Evolutionary conservation across 2,113 vertebrate genomes (phyloP).

Genomic region (Lates calcarifer): DNA sequence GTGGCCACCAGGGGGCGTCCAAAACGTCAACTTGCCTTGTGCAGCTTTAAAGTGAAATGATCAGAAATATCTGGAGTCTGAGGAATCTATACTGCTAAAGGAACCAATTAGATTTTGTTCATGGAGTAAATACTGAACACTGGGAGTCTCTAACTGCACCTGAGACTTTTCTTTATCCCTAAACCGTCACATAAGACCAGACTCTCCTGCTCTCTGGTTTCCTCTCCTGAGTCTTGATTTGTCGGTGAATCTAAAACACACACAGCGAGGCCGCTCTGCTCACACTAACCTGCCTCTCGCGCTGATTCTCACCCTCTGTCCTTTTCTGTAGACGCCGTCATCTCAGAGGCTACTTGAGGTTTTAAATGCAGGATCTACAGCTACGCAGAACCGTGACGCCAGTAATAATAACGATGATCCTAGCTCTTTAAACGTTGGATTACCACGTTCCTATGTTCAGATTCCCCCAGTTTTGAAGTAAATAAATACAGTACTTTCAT

Average conservation of each 20-base stretch:
- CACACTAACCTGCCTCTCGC: neutral
- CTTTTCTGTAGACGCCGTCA: conserved; percentile 18
- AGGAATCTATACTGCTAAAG: no score
- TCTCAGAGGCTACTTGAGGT: conserved; percentile 68
- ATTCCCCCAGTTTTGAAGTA: conserved; percentile 10
- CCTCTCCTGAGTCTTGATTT: no score
- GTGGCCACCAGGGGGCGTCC: conserved; percentile 27
- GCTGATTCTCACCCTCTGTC: neutral
- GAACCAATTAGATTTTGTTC: no score
- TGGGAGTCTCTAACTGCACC: neutral
- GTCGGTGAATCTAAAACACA: neutral
- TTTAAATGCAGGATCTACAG: conserved; percentile 62
- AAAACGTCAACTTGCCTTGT: no score
- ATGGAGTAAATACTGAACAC: neutral
- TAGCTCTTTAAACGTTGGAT: conserved; percentile 62
- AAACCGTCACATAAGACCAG: neutral
- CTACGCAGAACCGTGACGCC: conserved; percentile 44
- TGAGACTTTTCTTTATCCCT: neutral
- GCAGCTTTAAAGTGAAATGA: neutral
- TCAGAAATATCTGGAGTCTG: no score
- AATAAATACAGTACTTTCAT: conserved; percentile 71
- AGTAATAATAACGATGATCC: conserved; percentile 30
- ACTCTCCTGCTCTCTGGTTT: neutral
- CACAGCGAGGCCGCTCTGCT: neutral
- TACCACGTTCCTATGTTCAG: conserved; percentile 46